Evolutionary conservation across 1,140 invertebrate genomes (phyloP), one percentile per base, ranked within the genome.

Genomic region (Bradynema listronoti): DNA sequence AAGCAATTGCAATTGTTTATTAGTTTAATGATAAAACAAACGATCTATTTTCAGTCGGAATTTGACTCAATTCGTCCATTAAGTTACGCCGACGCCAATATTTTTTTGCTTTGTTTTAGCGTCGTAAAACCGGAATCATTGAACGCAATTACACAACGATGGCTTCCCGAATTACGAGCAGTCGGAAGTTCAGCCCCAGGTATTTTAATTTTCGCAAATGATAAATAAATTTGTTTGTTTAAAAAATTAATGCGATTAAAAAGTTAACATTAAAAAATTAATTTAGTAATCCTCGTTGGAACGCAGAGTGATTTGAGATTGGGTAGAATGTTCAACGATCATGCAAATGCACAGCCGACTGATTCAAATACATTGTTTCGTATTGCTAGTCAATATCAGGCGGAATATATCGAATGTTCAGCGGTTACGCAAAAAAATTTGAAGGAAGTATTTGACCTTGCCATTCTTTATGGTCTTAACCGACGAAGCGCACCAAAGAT

Each of bases 381-480:
- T 86, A 72, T 78, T 27, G 60, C 33, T n/a, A 63, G 27, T 30
- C 42, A 58, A 91, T 83, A 94, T 59, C 86, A 87, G 59, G 88
- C 93, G 6, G 84, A 84, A 52, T 93, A 92, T 76, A 84, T 93
- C 22, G 90, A 93, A 78, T 91, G 89, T 56, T 92, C 89, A 0
- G 87, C 90, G 1, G 84, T 91, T 65, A 92, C 89, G 29, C 92
- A 99, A 79, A 86, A 86, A 76, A 88, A 91, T 78, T 82, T 93
- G 58, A 92, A 96, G 82, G 88, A 91, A 72, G 89, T 90, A 11
- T 91, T 92, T 51, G 69, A 71, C 34, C 24, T 58, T 24, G 68
- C 69, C 25, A 70, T 70, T 56, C 25, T 70, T 16, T 16, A 69
- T 25, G 66, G 57, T 1, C 36, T 68, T 25, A 52, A 63, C 19